These are phyloP conservation scores for Lasius platythorax DNA, from an alignment of 2,888 invertebrate species.

Conservation along the genomic window DNA sequence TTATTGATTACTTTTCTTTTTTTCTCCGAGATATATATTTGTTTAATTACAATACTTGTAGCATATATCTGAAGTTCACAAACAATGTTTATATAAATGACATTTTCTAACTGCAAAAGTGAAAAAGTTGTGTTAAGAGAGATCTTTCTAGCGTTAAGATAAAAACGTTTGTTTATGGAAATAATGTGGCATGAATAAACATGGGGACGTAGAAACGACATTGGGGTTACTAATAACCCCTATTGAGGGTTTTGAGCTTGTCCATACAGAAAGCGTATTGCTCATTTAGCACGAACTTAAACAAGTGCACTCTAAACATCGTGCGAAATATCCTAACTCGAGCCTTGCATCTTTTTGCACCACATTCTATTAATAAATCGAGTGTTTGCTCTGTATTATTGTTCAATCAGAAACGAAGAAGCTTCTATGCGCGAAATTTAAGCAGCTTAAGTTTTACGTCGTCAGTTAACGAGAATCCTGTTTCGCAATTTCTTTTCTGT, in stretches of 20 bases:
- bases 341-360: background rate
- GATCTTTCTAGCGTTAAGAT: background rate
- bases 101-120: background rate
- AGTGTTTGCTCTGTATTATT: slow-evolving; percentile 1
- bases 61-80: background rate
- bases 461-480: background rate
- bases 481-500: slow-evolving; percentile 15
- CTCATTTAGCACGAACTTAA: slow-evolving; percentile 16
- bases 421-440: slow-evolving; percentile 20
- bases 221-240: background rate
- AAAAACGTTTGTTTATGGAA: background rate
- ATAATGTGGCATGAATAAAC: background rate
- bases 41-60: slow-evolving; percentile 11
- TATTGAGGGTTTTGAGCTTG: background rate
- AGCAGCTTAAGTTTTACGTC: slow-evolving; percentile 25
- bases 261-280: background rate
- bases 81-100: background rate
- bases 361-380: background rate
- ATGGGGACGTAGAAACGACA: background rate
- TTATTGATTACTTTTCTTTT: slow-evolving; percentile 19
- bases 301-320: background rate
- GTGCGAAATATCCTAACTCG: background rate
- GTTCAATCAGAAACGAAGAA: slow-evolving; percentile 11
- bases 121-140: background rate
- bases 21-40: background rate